Evolutionary conservation across 2,113 vertebrate species (phyloP).

Genomic region (Seriola dumerili): DNA sequence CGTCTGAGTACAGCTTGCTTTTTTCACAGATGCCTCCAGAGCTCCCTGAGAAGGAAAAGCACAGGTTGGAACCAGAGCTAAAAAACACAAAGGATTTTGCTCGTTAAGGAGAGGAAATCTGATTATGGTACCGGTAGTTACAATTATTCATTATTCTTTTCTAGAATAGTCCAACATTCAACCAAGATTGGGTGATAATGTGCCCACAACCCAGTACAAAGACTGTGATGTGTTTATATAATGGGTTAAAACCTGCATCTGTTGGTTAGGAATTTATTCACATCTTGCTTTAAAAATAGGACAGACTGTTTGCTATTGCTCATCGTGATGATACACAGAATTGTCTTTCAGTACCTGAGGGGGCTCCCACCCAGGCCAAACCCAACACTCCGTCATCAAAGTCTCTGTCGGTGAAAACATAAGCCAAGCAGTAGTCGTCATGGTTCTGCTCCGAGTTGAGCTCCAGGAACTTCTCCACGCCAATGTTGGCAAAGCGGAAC

Average conservation of each 20-base stretch:
- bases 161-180: background rate
- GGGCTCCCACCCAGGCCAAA: slow-evolving; percentile 98
- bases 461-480: slow-evolving; percentile 98
- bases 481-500: slow-evolving; percentile 98
- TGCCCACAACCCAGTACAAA: background rate
- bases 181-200: background rate
- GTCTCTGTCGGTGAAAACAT: slow-evolving; percentile 98
- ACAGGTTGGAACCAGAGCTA: background rate
- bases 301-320: background rate
- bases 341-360: slow-evolving; percentile 88
- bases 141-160: slow-evolving; percentile 1
- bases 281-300: background rate
- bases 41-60: slow-evolving; percentile 87
- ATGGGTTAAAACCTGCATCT: background rate
- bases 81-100: background rate
- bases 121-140: background rate
- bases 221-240: background rate
- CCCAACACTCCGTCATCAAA: slow-evolving; percentile 98
- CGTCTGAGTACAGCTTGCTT: slow-evolving; percentile 97
- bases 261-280: background rate
- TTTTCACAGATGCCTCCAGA: slow-evolving; percentile 99
- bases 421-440: slow-evolving; percentile 98
- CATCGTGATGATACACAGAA: background rate
- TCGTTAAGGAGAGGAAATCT: slow-evolving; percentile 1
- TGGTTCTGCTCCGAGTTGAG: slow-evolving; percentile 99